A percentile compares a stretch with the other conserved stretches of the same genome.
Conservation (phyloP, 2,888 invertebrate genomes). For the Trissolcus japonicus region DNA sequence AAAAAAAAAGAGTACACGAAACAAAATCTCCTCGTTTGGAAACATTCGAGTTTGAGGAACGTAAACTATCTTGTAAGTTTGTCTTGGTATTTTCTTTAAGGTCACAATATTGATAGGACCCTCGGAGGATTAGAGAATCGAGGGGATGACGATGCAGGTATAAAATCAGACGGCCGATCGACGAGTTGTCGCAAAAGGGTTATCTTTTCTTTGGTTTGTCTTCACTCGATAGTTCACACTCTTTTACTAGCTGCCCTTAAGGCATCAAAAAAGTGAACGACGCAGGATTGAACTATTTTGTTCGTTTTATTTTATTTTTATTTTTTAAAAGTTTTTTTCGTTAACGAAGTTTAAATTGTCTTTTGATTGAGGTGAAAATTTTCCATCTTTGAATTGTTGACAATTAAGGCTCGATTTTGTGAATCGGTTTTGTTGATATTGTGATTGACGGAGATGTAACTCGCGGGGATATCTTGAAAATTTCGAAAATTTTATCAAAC, state of each 20-base stretch:
- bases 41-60: conserved; percentile 22
- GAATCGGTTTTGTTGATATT: too few relatives aligned
- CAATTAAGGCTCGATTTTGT: too few relatives aligned
- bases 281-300: background rate
- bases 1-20: conserved; percentile 34
- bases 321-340: background rate
- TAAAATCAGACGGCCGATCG: conserved; percentile 6
- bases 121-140: conserved; percentile 3
- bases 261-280: background rate
- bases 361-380: too few relatives aligned
- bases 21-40: conserved; percentile 30
- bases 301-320: background rate
- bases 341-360: background rate
- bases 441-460: too few relatives aligned
- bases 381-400: too few relatives aligned
- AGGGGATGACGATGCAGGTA: background rate
- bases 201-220: background rate
- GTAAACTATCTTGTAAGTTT: conserved; percentile 39
- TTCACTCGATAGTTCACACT: background rate
- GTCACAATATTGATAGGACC: conserved; percentile 48
- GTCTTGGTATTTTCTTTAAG: conserved; percentile 19
- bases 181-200: conserved; percentile 14
- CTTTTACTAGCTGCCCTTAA: background rate
- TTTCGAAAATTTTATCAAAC: too few relatives aligned
- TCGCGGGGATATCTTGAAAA: too few relatives aligned